Base-by-base conservation (phyloP, 2,797 vertebrate species). In the Microctenopoma stevenorrisi region DNA sequence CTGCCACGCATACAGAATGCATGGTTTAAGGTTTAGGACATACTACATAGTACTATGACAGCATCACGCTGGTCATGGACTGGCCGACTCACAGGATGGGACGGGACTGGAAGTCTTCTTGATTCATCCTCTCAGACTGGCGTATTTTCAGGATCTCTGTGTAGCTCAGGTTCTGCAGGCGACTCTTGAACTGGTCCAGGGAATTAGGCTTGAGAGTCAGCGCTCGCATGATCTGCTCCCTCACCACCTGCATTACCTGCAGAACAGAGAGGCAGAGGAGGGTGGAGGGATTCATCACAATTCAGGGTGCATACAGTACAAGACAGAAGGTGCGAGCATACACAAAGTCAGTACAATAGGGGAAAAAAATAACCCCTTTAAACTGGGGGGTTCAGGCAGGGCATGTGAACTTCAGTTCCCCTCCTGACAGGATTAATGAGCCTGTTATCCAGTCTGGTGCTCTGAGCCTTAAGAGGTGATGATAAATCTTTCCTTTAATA, bases 191-290 rank as follows among this genome's bases (percentile, higher is more conserved):
- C 92, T 99, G 98, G 92, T 99, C 98, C 95, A 99, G 93, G 74
- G 97, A 98, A 94, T 97, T 99, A 96, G 98, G 98, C 96, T 98
- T 99, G 92, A 95, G 94, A 84, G 94, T 96, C 79, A 99, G 95
- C 0, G 97, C 96, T 94, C 98, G 96, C 95, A 98, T 98, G 93
- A 98, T 97, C 95, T 99, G 98, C 94, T 99, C 98, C 91, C 95
- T 97, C 93, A 99, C 97, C 93, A 99, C 98, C 94, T 99, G 98
- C 97, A 99, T 99, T 84, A 99, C 98, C 98, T 99, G 88, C 4
- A 84, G 30, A 81, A 50, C 18, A 70, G 37, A 85, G 15, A 80
- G 26, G 53, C 10, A 42, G 30, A 53, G 43, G 33, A 33, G 28
- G 46, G 5, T 0, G 5, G 8, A 52, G 37, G 65, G 83, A 59